phyloP scores from a whole-genome alignment of 2,113 vertebrate species.

The Neomonachus schauinslandi region DNA sequence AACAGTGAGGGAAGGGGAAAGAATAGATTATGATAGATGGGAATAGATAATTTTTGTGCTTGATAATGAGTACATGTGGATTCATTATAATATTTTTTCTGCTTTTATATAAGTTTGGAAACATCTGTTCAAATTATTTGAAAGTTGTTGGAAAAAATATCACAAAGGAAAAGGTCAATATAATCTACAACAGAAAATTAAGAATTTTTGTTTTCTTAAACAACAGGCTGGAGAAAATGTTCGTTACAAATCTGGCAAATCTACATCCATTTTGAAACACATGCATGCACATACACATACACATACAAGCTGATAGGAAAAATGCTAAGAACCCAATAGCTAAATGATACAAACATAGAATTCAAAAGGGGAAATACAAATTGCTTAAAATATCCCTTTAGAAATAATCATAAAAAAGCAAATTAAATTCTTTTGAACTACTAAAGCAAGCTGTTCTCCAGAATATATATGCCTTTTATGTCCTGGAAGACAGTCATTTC shows the following conservation, averaged over 20 bases:
- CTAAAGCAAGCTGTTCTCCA: neutral
- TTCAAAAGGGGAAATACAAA: constrained; percentile 12
- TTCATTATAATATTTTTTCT: neutral
- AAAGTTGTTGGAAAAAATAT: neutral
- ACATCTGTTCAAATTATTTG: constrained; percentile 47
- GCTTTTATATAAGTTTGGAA: constrained; percentile 14
- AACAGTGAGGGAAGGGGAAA: neutral
- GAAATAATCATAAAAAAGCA: constrained; percentile 36
- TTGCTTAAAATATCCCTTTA: constrained; percentile 17
- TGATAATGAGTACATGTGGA: neutral
- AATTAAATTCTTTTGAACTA: constrained; percentile 1
- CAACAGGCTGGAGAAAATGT: neutral
- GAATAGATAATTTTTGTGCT: neutral
- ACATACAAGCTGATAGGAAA: neutral
- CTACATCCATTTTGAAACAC: neutral
- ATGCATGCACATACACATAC: neutral
- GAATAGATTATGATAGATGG: neutral
- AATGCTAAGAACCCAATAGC: neutral
- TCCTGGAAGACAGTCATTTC: constrained; percentile 58
- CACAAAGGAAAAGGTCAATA: neutral
- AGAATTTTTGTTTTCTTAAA: constrained; percentile 38
- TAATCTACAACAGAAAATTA: neutral
- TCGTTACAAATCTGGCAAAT: neutral
- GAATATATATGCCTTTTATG: constrained; percentile 35
- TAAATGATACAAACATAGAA: neutral